Base-by-base conservation (phyloP, 1,140 invertebrate genomes). In the Laupala kohalensis region DNA sequence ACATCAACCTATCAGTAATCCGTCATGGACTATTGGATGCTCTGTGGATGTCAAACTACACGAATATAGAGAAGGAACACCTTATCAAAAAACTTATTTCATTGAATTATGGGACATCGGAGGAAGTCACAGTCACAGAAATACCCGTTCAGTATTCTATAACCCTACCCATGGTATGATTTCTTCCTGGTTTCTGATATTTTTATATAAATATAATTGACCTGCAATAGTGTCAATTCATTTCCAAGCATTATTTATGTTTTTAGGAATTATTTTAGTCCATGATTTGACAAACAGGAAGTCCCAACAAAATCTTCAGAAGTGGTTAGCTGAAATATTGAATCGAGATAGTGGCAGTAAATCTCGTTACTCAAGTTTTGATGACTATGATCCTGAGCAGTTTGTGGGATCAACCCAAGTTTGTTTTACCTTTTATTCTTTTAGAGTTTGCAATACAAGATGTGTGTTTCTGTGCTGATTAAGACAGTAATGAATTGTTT, bases 221-320 rank as follows among this genome's bases (percentile, higher is more conserved):
- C 19, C 19, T 6, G 28, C 13, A 2, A 25, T 70, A 9, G 25
- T 25, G 19, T 5, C 24, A n/a, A n/a, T 25, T 4, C 3, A 70
- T 64, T 24, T 24, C n/a, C n/a, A n/a, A n/a, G n/a, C n/a, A n/a
- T 64, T 19, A 13, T 70, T 28, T 65, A 26, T 23, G 5, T 15
- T 76, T 84, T 84, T 76, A 93, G 91, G 91, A 73, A 92, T 97
- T 67, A 94, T 97, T 76, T 83, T 98, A 66, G 95, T 98, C 13
- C 95, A 98, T 83, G 97, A 99, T 83, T 85, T 98, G 75, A 96
- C 93, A 25, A 99, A 98, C 80, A 86, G 93, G 76, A 98, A 98
- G 81, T 97, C 95, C 69, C 92, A 98, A 80, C 87, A 93, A 73
- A 97, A 98, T 84, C 83, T 98, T 66, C 87, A 90, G 73, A 92